Evolutionary conservation across 1,140 invertebrate genomes (phyloP).

Genomic region (Diuraphis noxia): DNA sequence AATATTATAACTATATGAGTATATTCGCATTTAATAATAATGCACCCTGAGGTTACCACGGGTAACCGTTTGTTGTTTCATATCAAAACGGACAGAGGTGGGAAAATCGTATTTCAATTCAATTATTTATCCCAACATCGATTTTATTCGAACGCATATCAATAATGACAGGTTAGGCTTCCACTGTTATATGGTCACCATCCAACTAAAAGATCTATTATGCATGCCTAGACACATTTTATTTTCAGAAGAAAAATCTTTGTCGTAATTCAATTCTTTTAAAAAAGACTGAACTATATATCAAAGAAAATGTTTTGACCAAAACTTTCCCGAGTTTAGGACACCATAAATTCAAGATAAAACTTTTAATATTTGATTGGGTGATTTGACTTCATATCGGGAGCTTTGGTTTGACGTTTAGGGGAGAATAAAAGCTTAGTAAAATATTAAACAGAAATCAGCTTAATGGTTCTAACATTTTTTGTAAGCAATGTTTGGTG

Average conservation of each 20-base stretch:
- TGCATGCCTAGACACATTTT: not conserved
- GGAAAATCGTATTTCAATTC: not conserved
- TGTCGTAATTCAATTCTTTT: not conserved
- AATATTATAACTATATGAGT: not conserved
- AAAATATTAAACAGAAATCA: not conserved
- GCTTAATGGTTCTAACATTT: not conserved
- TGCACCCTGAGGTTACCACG: not conserved
- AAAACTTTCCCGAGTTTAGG: not conserved
- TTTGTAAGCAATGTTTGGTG: not conserved
- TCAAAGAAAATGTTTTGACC: not conserved
- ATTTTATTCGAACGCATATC: slow-evolving; percentile 13
- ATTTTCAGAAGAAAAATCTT: not conserved
- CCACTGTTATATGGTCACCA: not conserved
- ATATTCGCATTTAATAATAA: not conserved
- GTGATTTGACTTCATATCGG: not conserved
- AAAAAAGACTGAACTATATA: not conserved
- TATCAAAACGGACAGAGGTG: not conserved
- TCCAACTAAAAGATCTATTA: not conserved
- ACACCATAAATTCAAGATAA: not conserved
- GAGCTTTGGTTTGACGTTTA: not conserved
- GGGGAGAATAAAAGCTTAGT: not conserved
- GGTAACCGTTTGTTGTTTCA: slow-evolving; percentile 31
- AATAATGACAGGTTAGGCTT: not conserved
- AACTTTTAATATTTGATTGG: not conserved
- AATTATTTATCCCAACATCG: slow-evolving; percentile 11